Conservation (phyloP, 2,888 invertebrate genomes). For the Cataglyphis livida region DNA sequence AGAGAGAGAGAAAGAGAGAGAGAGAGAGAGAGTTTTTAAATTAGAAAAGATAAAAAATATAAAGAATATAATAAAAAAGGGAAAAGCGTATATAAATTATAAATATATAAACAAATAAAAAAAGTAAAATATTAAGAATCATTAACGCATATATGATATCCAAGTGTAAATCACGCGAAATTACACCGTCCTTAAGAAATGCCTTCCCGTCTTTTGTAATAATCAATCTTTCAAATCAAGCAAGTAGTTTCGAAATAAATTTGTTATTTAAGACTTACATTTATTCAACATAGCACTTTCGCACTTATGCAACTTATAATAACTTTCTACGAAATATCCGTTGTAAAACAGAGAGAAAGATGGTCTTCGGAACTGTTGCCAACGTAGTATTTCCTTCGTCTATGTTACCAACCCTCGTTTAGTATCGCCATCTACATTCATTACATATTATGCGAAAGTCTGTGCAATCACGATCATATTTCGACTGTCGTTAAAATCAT, state of each 20-base stretch:
- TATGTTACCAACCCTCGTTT: too few species aligned
- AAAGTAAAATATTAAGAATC: background rate
- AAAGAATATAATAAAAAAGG: background rate
- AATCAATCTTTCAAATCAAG: background rate
- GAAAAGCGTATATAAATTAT: background rate
- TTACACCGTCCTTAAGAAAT: background rate
- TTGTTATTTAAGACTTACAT: background rate
- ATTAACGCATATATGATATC: background rate
- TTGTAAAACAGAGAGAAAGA: background rate
- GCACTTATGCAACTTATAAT: background rate
- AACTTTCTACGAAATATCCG: background rate
- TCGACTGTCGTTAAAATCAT: background rate
- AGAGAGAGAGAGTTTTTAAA: background rate
- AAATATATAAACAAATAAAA: background rate
- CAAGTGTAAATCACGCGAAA: background rate
- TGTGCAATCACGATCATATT: background rate
- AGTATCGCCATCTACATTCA: background rate
- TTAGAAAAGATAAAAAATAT: background rate
- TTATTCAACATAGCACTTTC: background rate
- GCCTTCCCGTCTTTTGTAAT: background rate
- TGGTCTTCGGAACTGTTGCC: too few species aligned
- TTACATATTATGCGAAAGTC: too few species aligned
- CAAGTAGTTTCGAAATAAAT: background rate
- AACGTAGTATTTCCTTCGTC: too few species aligned
- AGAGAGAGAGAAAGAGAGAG: too few species aligned